Conservation (phyloP, 2,113 vertebrate species). For the Festucalex cinctus region DNA sequence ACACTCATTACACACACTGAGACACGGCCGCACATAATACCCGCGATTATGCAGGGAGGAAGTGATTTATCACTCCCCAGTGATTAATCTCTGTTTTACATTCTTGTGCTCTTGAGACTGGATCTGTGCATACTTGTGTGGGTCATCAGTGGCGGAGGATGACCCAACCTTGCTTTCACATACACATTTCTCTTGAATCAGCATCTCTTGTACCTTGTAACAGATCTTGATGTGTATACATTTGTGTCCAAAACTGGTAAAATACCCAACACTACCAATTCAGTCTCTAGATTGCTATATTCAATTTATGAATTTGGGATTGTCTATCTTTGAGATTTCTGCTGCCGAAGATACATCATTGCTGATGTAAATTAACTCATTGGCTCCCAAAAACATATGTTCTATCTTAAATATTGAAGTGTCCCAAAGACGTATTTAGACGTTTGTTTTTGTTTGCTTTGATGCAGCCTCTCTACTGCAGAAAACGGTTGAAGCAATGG, state of each 20-base stretch:
- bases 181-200: background rate
- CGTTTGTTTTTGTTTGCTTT: too few species aligned
- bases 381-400: too few species aligned
- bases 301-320: background rate
- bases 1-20: slow-evolving; percentile 55
- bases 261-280: background rate
- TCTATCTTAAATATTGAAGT: too few species aligned
- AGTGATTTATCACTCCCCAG: slow-evolving; percentile 12
- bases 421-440: too few species aligned
- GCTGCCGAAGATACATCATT: background rate
- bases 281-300: background rate
- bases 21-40: slow-evolving; percentile 36
- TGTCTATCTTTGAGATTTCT: background rate
- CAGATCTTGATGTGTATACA: background rate
- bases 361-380: slow-evolving; percentile 12
- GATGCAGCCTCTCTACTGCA: too few species aligned
- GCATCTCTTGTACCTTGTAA: background rate
- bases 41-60: slow-evolving; percentile 10
- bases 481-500: too few species aligned
- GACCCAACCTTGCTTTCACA: background rate
- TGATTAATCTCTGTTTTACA: slow-evolving; percentile 31
- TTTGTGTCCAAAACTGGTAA: background rate
- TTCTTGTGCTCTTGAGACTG: slow-evolving; percentile 7
- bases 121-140: background rate
- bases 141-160: background rate